Percentiles rank a stretch among this genome's conserved stretches.
phyloP scores from a whole-genome alignment of 2,797 vertebrate genomes.

The Serranus cabrilla region DNA sequence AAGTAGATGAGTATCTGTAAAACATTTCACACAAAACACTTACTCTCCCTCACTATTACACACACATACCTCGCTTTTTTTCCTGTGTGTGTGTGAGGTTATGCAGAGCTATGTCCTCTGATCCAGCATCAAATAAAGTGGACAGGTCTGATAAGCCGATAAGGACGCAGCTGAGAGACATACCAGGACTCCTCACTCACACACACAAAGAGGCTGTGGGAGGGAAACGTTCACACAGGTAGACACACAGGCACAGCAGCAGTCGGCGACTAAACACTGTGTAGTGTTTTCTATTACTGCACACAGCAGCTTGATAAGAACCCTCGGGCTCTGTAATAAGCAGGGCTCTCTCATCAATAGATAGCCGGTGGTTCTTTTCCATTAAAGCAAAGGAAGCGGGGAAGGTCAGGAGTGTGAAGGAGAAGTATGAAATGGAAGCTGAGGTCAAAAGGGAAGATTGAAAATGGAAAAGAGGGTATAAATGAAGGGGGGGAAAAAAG shows the following conservation, averaged over 20 bases:
- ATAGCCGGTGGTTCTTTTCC: conserved; percentile 16
- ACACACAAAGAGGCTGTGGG: conserved; percentile 21
- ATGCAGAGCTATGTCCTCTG: conserved; percentile 43
- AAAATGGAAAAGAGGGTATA: conserved; percentile 41
- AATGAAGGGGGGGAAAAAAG: not conserved
- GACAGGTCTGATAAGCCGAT: conserved; percentile 70
- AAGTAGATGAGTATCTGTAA: conserved; percentile 18
- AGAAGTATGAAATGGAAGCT: conserved; percentile 16
- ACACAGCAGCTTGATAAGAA: conserved; percentile 36
- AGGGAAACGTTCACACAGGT: conserved; percentile 39
- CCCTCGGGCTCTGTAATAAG: conserved; percentile 47
- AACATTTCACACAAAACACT: conserved; percentile 16
- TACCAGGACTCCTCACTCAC: conserved; percentile 41
- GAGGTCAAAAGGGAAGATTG: conserved; percentile 37
- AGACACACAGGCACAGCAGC: conserved; percentile 32
- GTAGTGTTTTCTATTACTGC: conserved; percentile 48
- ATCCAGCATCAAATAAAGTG: conserved; percentile 65
- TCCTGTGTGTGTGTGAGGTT: conserved; percentile 13
- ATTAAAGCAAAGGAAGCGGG: conserved; percentile 36
- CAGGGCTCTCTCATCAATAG: conserved; percentile 25
- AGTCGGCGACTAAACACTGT: conserved; percentile 37
- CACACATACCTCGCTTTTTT: not conserved
- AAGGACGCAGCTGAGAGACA: conserved; percentile 61
- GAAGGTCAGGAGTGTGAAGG: conserved; percentile 27
- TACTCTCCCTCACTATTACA: not conserved